These are phyloP conservation scores for Aphelenchoides bicaudatus DNA, from an alignment of 2,888 invertebrate genomes.

Conservation along the genomic window DNA sequence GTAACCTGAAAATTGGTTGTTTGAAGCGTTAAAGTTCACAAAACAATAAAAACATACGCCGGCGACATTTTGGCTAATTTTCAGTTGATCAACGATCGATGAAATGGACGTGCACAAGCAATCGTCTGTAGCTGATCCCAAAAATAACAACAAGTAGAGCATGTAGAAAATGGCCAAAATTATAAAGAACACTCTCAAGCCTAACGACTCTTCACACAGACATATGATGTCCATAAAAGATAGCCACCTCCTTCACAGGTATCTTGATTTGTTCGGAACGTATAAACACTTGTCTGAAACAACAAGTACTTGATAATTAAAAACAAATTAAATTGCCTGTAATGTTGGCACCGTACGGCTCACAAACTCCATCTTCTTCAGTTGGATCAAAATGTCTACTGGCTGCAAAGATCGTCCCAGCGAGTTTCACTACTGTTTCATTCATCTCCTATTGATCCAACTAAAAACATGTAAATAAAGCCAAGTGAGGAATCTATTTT, in stretches of 20 bases:
- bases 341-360: not conserved
- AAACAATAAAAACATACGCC: too few species aligned
- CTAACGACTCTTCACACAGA: constrained; percentile 31
- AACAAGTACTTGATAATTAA: constrained; percentile 7
- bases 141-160: constrained; percentile 41
- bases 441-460: too few species aligned
- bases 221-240: constrained; percentile 41
- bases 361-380: constrained; percentile 1
- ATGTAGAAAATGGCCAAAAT: constrained; percentile 38
- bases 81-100: constrained; percentile 63
- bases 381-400: too few species aligned
- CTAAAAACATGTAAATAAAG: too few species aligned
- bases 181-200: constrained; percentile 28
- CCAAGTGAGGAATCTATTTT: too few species aligned
- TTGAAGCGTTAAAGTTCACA: too few species aligned
- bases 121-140: constrained; percentile 49
- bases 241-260: constrained; percentile 47
- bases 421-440: too few species aligned
- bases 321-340: not conserved
- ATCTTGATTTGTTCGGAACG: too few species aligned
- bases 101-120: constrained; percentile 63
- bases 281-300: too few species aligned
- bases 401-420: too few species aligned
- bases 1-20: too few species aligned
- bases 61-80: constrained; percentile 64